A percentile compares a stretch with the other conserved stretches of the same genome.
These are phyloP conservation scores for Laticauda colubrina DNA, from an alignment of 2,113 vertebrate genomes.

Conservation along the genomic window DNA sequence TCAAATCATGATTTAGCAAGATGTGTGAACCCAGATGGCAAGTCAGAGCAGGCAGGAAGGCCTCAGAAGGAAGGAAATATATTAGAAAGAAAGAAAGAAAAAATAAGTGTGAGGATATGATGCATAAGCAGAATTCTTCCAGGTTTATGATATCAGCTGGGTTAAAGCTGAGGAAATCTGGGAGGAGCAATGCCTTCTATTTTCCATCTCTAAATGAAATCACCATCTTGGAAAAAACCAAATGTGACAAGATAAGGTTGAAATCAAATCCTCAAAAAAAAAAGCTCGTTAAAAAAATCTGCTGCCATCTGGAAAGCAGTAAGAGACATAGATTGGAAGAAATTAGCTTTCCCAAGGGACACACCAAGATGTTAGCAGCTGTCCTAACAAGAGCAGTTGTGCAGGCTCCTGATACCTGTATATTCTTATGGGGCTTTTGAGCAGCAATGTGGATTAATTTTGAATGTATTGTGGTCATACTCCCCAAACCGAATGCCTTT, in stretches of 20 bases:
- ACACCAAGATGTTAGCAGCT: slow-evolving; percentile 18
- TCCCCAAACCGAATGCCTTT: background rate
- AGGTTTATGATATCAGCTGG: background rate
- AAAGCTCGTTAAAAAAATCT: slow-evolving; percentile 51
- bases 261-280: slow-evolving; percentile 42
- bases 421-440: background rate
- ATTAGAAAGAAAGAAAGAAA: background rate
- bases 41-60: background rate
- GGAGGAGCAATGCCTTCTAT: background rate
- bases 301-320: slow-evolving; percentile 57
- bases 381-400: background rate
- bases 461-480: background rate
- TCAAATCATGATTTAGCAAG: background rate
- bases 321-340: slow-evolving; percentile 23
- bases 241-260: slow-evolving; percentile 42
- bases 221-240: slow-evolving; percentile 46
- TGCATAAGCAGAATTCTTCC: background rate
- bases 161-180: background rate
- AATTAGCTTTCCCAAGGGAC: slow-evolving; percentile 43
- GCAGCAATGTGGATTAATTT: background rate
- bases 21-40: background rate
- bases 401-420: background rate
- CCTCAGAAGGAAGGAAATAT: background rate
- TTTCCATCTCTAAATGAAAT: background rate
- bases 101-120: background rate